Conservation (phyloP, 2,888 invertebrate species). For the Pterostichus madidus region DNA sequence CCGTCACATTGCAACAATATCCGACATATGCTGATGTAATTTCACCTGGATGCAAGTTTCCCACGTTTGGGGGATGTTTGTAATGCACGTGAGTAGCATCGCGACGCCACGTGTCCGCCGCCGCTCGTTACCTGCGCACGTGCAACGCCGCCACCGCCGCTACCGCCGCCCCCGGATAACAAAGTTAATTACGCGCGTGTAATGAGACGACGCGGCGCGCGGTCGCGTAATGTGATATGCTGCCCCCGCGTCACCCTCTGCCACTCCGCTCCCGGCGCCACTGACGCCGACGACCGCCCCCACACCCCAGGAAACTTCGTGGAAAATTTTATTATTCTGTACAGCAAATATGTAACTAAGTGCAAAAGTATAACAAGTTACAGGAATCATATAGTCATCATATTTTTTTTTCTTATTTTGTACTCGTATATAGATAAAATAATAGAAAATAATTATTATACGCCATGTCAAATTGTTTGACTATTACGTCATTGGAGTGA, state of each 20-base stretch:
- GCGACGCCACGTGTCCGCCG: constrained; percentile 34
- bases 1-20: too few relatives aligned
- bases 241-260: neutral
- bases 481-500: too few relatives aligned
- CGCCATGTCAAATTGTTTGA: too few relatives aligned
- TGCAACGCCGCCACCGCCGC: constrained; percentile 20
- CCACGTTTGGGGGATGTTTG: constrained; percentile 4
- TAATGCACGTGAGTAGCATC: constrained; percentile 11
- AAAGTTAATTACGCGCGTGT: constrained; percentile 64
- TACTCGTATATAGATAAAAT: too few relatives aligned
- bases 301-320: neutral
- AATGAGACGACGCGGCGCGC: constrained; percentile 52
- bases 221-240: constrained; percentile 54
- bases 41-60: constrained; percentile 13
- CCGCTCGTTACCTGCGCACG: constrained; percentile 47
- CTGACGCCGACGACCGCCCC: neutral
- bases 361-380: too few relatives aligned
- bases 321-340: too few relatives aligned
- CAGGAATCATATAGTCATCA: too few relatives aligned
- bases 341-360: too few relatives aligned
- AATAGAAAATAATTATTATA: too few relatives aligned
- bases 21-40: neutral
- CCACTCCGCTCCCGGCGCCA: neutral
- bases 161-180: constrained; percentile 40
- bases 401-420: too few relatives aligned